phyloP scores from a whole-genome alignment of 2,888 invertebrate genomes.

The Salticus scenicus region DNA sequence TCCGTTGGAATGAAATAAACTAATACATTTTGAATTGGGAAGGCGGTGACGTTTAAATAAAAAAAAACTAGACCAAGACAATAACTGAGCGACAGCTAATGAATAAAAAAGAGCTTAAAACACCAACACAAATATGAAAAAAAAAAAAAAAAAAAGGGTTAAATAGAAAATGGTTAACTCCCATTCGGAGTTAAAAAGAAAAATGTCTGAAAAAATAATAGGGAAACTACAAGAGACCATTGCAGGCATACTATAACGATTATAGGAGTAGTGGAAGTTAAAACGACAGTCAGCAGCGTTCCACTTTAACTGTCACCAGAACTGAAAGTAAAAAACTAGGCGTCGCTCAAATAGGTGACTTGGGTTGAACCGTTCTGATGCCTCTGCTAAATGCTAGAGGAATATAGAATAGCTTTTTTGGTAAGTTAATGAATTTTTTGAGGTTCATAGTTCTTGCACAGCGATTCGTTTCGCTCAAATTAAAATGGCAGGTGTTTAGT shows the following conservation, averaged over 20 bases:
- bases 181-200: constrained; percentile 27
- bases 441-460: constrained; percentile 12
- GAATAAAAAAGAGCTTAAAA: constrained; percentile 69
- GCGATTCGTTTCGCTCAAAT: constrained; percentile 6
- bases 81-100: constrained; percentile 59
- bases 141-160: constrained; percentile 46
- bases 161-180: constrained; percentile 39
- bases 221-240: constrained; percentile 23
- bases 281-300: constrained; percentile 58
- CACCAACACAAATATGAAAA: constrained; percentile 68
- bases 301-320: constrained; percentile 57
- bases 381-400: constrained; percentile 5
- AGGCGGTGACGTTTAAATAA: constrained; percentile 43
- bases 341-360: constrained; percentile 46
- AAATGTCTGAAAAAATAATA: constrained; percentile 24
- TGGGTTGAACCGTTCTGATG: constrained; percentile 46
- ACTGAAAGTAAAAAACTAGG: constrained; percentile 47
- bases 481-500: constrained; percentile 12
- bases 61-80: constrained; percentile 52
- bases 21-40: constrained; percentile 57
- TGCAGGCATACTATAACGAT: constrained; percentile 50
- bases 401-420: constrained; percentile 46
- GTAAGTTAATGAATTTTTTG: constrained; percentile 46
- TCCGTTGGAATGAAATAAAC: constrained; percentile 16
- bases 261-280: constrained; percentile 62